Percentiles rank a stretch among this genome's conserved stretches.
Conservation (phyloP, 2,888 invertebrate genomes). For the Caenorhabditis sp. region DNA sequence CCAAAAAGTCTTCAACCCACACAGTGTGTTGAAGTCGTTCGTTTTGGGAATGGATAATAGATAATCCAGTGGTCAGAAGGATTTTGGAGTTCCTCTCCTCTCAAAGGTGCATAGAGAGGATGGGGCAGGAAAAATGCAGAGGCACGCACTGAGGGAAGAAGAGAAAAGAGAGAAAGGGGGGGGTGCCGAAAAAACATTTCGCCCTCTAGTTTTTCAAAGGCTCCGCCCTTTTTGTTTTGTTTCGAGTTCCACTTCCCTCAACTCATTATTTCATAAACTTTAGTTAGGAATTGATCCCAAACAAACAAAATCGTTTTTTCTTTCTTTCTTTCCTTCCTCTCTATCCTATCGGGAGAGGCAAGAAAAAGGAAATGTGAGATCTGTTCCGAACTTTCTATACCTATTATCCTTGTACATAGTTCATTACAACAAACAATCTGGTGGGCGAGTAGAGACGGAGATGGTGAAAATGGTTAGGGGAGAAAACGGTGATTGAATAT, state of each 20-base stretch:
- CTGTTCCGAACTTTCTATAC: slow-evolving; percentile 19
- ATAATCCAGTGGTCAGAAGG: slow-evolving; percentile 19
- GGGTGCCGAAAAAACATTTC: slow-evolving; percentile 28
- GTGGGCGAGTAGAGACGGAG: slow-evolving; percentile 43
- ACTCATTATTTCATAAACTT: no score
- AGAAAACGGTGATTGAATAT: slow-evolving; percentile 51
- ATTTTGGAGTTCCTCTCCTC: slow-evolving; percentile 29
- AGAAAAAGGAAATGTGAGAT: slow-evolving; percentile 22
- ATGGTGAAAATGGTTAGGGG: slow-evolving; percentile 9
- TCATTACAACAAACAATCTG: slow-evolving; percentile 19
- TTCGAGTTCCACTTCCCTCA: slow-evolving; percentile 17
- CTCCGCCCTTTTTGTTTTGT: slow-evolving; percentile 31
- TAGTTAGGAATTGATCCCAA: slow-evolving; percentile 19
- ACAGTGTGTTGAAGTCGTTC: slow-evolving; percentile 32
- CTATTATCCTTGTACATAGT: neutral
- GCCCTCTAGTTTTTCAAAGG: slow-evolving; percentile 3
- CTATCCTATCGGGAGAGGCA: neutral
- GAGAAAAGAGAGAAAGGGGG: slow-evolving; percentile 16
- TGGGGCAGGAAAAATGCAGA: slow-evolving; percentile 2
- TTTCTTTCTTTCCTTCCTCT: neutral
- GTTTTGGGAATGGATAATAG: slow-evolving; percentile 8
- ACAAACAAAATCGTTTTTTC: slow-evolving; percentile 23
- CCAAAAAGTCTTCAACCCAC: no score
- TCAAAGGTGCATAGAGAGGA: slow-evolving; percentile 37
- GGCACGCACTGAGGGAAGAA: neutral